Percentiles rank a stretch among this genome's conserved stretches.
phyloP scores from a whole-genome alignment of 1,140 invertebrate species.

The Idris sp. region DNA sequence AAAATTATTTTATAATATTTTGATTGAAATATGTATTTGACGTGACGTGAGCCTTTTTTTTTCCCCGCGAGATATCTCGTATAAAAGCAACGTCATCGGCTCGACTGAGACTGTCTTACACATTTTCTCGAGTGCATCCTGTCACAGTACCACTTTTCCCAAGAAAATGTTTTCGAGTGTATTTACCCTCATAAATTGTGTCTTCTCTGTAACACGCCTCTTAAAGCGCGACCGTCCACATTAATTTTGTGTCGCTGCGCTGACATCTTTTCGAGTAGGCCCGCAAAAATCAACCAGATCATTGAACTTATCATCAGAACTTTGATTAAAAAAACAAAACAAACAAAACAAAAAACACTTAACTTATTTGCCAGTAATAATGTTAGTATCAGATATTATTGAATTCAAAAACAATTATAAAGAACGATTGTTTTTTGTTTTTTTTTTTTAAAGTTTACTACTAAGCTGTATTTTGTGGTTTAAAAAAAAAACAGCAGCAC shows the following conservation, averaged over 20 bases:
- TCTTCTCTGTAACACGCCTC: slow-evolving; percentile 3
- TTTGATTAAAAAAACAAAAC: too few relatives aligned
- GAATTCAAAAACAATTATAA: too few relatives aligned
- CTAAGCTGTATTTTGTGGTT: too few relatives aligned
- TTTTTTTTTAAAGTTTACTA: too few relatives aligned
- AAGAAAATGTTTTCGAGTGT: slow-evolving; percentile 32
- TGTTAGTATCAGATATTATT: too few relatives aligned
- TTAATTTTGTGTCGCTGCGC: slow-evolving; percentile 10
- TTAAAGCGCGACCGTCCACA: neutral
- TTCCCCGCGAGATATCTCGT: neutral
- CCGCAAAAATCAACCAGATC: slow-evolving; percentile 7
- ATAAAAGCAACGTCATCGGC: slow-evolving; percentile 10
- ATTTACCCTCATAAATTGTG: slow-evolving; percentile 43
- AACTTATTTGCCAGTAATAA: too few relatives aligned
- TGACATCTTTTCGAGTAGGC: slow-evolving; percentile 11
- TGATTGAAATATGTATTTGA: neutral
- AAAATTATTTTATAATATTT: neutral
- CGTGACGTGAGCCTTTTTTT: neutral
- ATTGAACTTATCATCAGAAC: slow-evolving; percentile 1
- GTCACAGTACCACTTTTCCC: slow-evolving; percentile 21
- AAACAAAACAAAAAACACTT: too few relatives aligned
- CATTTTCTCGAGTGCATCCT: slow-evolving; percentile 39
- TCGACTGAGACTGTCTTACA: slow-evolving; percentile 11
- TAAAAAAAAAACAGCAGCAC: too few relatives aligned
- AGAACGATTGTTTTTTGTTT: too few relatives aligned